These are phyloP conservation scores for Diplodus sargus DNA, from an alignment of 2,797 vertebrate species.

Conservation along the genomic window DNA sequence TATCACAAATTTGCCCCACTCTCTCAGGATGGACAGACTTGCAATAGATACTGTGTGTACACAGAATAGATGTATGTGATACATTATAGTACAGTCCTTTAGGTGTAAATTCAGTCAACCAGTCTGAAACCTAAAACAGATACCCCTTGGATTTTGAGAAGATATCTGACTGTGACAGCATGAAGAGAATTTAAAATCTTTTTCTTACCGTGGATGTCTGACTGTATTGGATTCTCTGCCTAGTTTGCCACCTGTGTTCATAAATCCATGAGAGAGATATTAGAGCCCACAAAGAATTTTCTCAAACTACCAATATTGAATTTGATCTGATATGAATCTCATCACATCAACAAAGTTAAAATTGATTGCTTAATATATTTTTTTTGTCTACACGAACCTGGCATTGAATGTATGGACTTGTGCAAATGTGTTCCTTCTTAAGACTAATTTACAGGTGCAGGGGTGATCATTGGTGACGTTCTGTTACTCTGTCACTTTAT, in stretches of 20 bases:
- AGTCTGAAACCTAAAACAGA: not conserved
- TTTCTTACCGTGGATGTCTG: conserved; percentile 18
- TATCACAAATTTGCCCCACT: not conserved
- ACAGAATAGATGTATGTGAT: not conserved
- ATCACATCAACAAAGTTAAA: not conserved
- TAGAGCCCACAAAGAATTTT: not conserved
- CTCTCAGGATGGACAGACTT: not conserved
- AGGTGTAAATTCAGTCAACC: not conserved
- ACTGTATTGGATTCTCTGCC: conserved; percentile 4
- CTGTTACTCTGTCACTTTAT: not conserved
- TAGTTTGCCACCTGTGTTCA: conserved; percentile 19
- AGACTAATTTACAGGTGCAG: not conserved
- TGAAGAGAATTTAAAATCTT: not conserved
- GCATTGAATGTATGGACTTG: not conserved
- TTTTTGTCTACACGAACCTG: not conserved
- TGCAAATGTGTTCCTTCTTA: not conserved
- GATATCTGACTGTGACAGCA: not conserved
- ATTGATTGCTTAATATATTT: not conserved
- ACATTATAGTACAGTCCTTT: not conserved
- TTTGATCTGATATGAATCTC: conserved; percentile 1
- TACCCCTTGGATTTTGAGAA: not conserved
- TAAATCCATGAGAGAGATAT: conserved; percentile 15
- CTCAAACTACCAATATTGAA: conserved; percentile 6
- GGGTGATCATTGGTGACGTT: not conserved
- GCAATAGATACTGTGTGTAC: not conserved